Evolutionary conservation across 2,797 vertebrate species (phyloP).

Genomic region (Tinamus major): DNA sequence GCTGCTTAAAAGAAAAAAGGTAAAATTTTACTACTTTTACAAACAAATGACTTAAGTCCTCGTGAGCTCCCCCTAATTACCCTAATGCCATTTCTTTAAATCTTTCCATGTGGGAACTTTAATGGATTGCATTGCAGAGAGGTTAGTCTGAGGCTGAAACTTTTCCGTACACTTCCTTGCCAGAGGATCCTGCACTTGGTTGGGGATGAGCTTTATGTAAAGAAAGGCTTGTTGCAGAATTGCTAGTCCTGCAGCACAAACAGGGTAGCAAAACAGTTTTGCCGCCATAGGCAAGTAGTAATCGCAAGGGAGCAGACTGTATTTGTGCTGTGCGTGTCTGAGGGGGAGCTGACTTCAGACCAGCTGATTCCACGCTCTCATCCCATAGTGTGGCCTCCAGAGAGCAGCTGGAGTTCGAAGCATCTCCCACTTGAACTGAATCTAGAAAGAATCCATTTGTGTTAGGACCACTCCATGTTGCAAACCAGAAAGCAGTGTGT

Average conservation of each 20-base stretch:
- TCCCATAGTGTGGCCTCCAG: rapidly evolving
- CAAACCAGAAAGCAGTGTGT: too few relatives aligned
- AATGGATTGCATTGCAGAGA: neutral
- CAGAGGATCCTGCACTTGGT: neutral
- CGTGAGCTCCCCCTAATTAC: neutral
- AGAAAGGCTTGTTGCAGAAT: neutral
- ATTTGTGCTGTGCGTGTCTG: neutral
- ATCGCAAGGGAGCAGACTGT: neutral
- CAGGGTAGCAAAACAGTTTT: rapidly evolving
- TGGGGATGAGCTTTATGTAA: neutral
- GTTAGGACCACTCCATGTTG: too few relatives aligned
- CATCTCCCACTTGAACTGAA: too few relatives aligned
- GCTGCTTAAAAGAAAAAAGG: neutral
- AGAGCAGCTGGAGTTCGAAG: neutral
- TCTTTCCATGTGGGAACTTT: neutral
- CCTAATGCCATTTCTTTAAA: neutral
- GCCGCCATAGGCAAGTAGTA: neutral
- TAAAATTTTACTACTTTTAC: neutral
- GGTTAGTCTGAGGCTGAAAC: neutral
- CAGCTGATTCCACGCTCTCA: rapidly evolving
- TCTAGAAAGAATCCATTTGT: too few relatives aligned
- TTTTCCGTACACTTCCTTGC: neutral
- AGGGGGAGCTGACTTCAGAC: neutral
- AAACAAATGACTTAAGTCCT: neutral
- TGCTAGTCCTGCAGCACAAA: neutral